Percentiles rank a stretch among this genome's conserved stretches.
phyloP scores from a whole-genome alignment of 2,888 invertebrate genomes.

The Idaea aversata region DNA sequence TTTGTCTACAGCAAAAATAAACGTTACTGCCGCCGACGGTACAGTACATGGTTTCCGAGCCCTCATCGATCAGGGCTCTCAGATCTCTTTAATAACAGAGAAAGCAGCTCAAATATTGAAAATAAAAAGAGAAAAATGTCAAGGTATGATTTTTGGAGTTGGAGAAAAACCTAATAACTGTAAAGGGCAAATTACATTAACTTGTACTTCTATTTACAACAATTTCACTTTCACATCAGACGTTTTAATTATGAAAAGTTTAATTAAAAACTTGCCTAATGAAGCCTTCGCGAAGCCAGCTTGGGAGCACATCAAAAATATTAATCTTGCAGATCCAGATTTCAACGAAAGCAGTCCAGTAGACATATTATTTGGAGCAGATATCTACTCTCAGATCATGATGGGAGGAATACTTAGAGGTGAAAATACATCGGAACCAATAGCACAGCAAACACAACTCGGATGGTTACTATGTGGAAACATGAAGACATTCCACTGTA shows the following conservation, averaged over 20 bases:
- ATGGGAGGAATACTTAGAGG: constrained; percentile 6
- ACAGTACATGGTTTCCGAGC: background rate
- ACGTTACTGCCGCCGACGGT: too few species aligned
- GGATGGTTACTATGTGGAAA: constrained; percentile 9
- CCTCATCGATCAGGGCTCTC: background rate
- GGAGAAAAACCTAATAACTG: constrained; percentile 1
- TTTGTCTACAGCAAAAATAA: too few species aligned
- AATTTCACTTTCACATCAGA: constrained; percentile 1
- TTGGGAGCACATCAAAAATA: too few species aligned
- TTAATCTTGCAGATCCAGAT: background rate
- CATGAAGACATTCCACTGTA: constrained; percentile 5
- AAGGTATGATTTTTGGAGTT: background rate
- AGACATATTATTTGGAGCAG: too few species aligned
- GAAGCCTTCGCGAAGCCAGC: too few species aligned
- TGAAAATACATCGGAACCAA: background rate
- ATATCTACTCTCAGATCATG: too few species aligned
- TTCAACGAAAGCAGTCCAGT: background rate
- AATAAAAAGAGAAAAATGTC: constrained; percentile 1
- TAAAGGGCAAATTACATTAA: background rate
- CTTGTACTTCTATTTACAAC: background rate
- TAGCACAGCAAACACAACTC: constrained; percentile 7
- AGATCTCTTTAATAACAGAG: background rate
- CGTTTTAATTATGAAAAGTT: too few species aligned
- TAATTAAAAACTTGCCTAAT: too few species aligned
- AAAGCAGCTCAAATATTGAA: constrained; percentile 1